Base-by-base conservation (phyloP, 2,797 vertebrate species). In the Eremophila alpestris region DNA sequence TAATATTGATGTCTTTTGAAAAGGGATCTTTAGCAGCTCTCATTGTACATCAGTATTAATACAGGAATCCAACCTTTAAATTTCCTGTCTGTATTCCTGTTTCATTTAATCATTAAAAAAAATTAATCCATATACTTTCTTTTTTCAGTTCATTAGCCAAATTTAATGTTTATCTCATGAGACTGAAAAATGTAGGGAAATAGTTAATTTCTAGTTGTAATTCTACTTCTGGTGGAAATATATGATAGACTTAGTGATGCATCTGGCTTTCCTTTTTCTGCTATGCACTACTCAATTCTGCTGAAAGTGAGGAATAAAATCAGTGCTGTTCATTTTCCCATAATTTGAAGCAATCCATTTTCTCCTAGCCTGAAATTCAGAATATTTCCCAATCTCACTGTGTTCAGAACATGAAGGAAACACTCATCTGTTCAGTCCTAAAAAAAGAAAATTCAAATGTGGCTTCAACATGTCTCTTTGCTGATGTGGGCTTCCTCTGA, bases 401-500 rank as follows among this genome's bases (percentile, higher is more conserved):
- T 87, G 56, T 65, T 84, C 83, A 52, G 64, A 64, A 18, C 63
- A 34, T 64, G 64, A 85, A 87, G 29, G 41, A 74, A 96, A 90
- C 9, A 5, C 21, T 83, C 87, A 58, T 83, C 62, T 70, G 11
- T 38, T 87, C 27, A 46, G 26, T 49, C 58, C 38, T 80, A 58
- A 76, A 92, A 92, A 93, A 83, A 71, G 36, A 86, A 87, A 95
- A 87, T 87, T 85, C 55, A 82, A 67, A 89, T 79, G 80, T 16
- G 24, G 27, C 64, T 90, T 71, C 70, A n/a, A 49, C 22, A 32
- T 86, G 51, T 63, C 83, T 93, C 49, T 90, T 55, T 87, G 94
- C 67, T 94, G 76, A 85, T 90, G 46, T 60, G 63, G 71, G 45
- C 89, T 96, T 93, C 71, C 92, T 96, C 75, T 92, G 85, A 93